phyloP scores from a whole-genome alignment of 2,888 invertebrate genomes.

The Norana najaformis region DNA sequence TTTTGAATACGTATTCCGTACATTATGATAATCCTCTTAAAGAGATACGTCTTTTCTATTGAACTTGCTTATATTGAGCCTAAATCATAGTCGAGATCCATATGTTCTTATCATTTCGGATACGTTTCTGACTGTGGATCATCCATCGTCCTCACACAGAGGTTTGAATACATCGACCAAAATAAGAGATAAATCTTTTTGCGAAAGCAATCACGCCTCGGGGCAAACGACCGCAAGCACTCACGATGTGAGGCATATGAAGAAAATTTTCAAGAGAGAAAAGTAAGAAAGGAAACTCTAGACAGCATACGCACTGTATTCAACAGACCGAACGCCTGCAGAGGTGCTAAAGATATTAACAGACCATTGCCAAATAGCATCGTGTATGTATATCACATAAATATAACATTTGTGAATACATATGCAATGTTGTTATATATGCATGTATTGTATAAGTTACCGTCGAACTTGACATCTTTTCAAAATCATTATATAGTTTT shows the following conservation, averaged over 20 bases:
- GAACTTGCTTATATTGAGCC: not conserved
- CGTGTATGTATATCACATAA: not conserved
- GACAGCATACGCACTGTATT: not conserved
- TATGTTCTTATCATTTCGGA: slow-evolving; percentile 13
- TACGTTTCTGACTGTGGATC: not conserved
- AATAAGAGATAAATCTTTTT: slow-evolving; percentile 13
- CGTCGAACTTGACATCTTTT: not conserved
- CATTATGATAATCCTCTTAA: slow-evolving; percentile 6
- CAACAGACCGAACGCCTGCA: not conserved
- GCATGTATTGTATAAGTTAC: not conserved
- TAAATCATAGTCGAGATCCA: not conserved
- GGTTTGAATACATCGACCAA: not conserved
- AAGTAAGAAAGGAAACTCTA: not conserved
- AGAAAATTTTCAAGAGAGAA: not conserved
- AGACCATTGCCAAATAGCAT: not conserved
- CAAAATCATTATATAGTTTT: not conserved
- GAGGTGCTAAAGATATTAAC: slow-evolving; percentile 6
- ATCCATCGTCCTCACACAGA: not conserved
- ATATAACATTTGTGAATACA: not conserved
- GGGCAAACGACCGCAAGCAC: not conserved
- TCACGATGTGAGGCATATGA: not conserved
- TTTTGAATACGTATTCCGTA: not conserved
- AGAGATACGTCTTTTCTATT: not conserved
- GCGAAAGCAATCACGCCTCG: not conserved
- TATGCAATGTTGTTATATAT: not conserved